Conservation (phyloP, 1,140 invertebrate species). For the Acromyrmex charruanus region DNA sequence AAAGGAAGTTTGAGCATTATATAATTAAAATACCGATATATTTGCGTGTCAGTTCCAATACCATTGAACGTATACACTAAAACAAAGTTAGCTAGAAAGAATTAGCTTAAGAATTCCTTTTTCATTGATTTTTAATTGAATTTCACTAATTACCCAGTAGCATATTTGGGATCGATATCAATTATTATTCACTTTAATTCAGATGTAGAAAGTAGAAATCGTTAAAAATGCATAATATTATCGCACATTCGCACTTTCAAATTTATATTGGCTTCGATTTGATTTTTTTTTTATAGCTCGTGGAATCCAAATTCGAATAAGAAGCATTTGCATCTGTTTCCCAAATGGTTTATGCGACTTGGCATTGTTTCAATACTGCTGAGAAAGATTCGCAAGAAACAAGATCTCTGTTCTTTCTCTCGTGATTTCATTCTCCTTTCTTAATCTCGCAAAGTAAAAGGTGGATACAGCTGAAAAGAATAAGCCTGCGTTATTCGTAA, state of each 20-base stretch:
- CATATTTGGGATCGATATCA: too few relatives aligned
- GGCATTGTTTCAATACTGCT: constrained; percentile 24
- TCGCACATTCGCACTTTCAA: not conserved
- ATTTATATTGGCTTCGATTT: not conserved
- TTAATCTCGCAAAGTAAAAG: constrained; percentile 26
- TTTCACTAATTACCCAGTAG: too few relatives aligned
- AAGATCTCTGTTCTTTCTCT: not conserved
- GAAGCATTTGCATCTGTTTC: not conserved
- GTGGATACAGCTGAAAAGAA: not conserved
- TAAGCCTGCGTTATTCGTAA: not conserved
- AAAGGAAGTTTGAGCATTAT: too few relatives aligned
- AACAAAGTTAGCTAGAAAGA: too few relatives aligned
- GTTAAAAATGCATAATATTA: not conserved
- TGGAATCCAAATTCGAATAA: not conserved
- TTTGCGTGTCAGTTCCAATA: too few relatives aligned
- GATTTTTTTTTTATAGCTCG: not conserved
- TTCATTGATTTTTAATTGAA: too few relatives aligned
- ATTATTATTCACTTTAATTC: too few relatives aligned
- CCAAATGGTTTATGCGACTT: not conserved
- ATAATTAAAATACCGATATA: too few relatives aligned
- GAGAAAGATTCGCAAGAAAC: not conserved
- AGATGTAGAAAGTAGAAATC: not conserved
- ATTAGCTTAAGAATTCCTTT: too few relatives aligned
- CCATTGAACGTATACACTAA: too few relatives aligned
- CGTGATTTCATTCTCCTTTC: not conserved